Percentiles rank a stretch among this genome's conserved stretches.
Conservation (phyloP, 1,140 invertebrate genomes). For the Heliothis virescens region DNA sequence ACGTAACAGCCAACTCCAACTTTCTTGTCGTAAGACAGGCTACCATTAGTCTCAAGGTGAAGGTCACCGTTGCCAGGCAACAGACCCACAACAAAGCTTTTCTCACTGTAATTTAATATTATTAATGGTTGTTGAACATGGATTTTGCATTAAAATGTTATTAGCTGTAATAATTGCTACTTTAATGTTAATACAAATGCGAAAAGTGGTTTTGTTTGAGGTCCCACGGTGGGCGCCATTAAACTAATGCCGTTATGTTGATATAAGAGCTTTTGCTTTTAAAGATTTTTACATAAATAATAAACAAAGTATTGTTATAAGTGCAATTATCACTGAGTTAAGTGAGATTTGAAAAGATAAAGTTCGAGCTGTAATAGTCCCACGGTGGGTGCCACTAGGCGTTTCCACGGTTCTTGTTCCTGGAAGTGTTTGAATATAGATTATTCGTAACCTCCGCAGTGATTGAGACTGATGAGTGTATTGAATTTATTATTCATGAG, state of each 20-base stretch:
- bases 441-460: slow-evolving; percentile 23
- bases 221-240: slow-evolving; percentile 46
- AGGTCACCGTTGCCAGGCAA: slow-evolving; percentile 56
- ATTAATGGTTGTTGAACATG: slow-evolving; percentile 45
- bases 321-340: background rate
- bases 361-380: slow-evolving; percentile 16
- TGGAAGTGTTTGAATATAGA: slow-evolving; percentile 14
- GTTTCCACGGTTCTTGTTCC: slow-evolving; percentile 6
- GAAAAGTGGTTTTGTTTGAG: background rate
- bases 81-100: slow-evolving; percentile 54
- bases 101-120: slow-evolving; percentile 41
- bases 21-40: slow-evolving; percentile 31
- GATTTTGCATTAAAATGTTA: slow-evolving; percentile 48
- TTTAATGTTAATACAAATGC: slow-evolving; percentile 20
- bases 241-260: background rate
- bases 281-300: background rate
- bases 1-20: slow-evolving; percentile 29
- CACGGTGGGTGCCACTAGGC: slow-evolving; percentile 30
- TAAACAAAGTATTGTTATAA: slow-evolving; percentile 17
- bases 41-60: slow-evolving; percentile 50
- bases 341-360: slow-evolving; percentile 1
- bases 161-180: slow-evolving; percentile 32
- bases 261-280: background rate
- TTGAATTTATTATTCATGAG: background rate
- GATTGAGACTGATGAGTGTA: slow-evolving; percentile 9